Base-by-base conservation (phyloP, 1,140 invertebrate genomes). In the Halictus rubicundus region DNA sequence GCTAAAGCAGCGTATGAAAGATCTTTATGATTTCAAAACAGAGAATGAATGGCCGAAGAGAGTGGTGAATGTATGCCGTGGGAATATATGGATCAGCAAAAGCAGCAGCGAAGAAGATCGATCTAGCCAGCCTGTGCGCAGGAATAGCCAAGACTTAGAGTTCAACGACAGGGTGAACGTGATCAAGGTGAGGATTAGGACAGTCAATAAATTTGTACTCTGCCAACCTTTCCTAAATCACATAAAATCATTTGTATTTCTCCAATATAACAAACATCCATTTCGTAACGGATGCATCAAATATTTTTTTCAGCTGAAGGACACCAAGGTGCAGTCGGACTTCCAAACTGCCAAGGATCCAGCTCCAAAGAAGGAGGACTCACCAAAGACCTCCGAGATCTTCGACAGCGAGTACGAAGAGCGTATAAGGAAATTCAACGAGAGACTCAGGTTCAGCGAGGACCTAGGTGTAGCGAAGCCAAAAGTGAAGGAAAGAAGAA, bases 11-110 rank as follows among this genome's bases (percentile, higher is more conserved):
- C 83, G 89, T 27, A 88, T 91, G 63, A 79, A 84, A 57, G 90
- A 91, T 37, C 63, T 92, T 0, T 92, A 92, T 69, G 90, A 92
- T 57, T 88, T 92, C 46, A 89, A 91, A 60, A 91, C 84, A 10
- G 91, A 91, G 25, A 89, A 87, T 37, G 90, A 91, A 42, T 89
- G 89, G 86, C 88, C 89, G 16, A 87, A 88, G 32, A 85, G 87
- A 12, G 64, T 87, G 3, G 75, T 68, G 3, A 72, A 81, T 12
- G 68, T 82, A 0, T 79, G 83, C 1, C 70, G 25, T 0, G 82
- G 82, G 0, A 83, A 78, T 23, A 23, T 66, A 0, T 90, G 88
- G 90, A 91, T 89, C 16, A 91, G 86, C 37, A 90, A 89, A 14
- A 91, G 88, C 27, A 88, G 83, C 61, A 90, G 87, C 52, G 89